phyloP scores from a whole-genome alignment of 1,140 invertebrate species.

The Cherax destructor region DNA sequence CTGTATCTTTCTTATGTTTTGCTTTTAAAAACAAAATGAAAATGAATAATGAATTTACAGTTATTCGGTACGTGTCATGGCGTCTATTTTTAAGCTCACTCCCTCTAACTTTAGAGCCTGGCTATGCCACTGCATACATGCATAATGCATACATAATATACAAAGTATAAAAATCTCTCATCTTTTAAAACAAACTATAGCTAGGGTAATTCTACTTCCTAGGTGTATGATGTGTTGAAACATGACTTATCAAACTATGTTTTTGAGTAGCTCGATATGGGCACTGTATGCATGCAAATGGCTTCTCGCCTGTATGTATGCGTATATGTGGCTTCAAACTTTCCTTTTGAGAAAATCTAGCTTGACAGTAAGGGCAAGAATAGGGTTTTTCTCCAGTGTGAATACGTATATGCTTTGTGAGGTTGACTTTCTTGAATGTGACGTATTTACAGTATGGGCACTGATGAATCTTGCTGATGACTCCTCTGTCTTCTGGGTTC shows the following conservation, averaged over 20 bases:
- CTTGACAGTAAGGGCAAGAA: slow-evolving; percentile 15
- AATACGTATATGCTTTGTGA: slow-evolving; percentile 27
- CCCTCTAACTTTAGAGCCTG: too few relatives aligned
- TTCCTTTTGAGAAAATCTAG: slow-evolving; percentile 21
- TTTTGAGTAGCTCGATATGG: slow-evolving; percentile 25
- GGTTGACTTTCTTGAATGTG: slow-evolving; percentile 21
- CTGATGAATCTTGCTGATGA: slow-evolving; percentile 8
- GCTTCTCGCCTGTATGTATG: slow-evolving; percentile 26
- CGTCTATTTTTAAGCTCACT: too few relatives aligned
- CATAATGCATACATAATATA: too few relatives aligned
- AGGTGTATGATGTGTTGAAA: slow-evolving; percentile 3
- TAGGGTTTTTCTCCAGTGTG: slow-evolving; percentile 20
- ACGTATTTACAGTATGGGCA: slow-evolving; percentile 42
- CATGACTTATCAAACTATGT: slow-evolving; percentile 8
- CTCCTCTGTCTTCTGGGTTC: slow-evolving; percentile 17
- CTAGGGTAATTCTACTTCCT: neutral
- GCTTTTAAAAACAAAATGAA: too few relatives aligned
- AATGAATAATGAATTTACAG: too few relatives aligned
- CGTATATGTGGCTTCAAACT: slow-evolving; percentile 16
- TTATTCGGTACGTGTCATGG: too few relatives aligned
- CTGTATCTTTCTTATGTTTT: too few relatives aligned
- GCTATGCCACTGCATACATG: too few relatives aligned
- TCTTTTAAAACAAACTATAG: too few relatives aligned
- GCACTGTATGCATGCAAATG: neutral
- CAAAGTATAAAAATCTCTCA: too few relatives aligned